Base-by-base conservation (phyloP, 2,888 invertebrate genomes). In the Caenorhabditis japonica region DNA sequence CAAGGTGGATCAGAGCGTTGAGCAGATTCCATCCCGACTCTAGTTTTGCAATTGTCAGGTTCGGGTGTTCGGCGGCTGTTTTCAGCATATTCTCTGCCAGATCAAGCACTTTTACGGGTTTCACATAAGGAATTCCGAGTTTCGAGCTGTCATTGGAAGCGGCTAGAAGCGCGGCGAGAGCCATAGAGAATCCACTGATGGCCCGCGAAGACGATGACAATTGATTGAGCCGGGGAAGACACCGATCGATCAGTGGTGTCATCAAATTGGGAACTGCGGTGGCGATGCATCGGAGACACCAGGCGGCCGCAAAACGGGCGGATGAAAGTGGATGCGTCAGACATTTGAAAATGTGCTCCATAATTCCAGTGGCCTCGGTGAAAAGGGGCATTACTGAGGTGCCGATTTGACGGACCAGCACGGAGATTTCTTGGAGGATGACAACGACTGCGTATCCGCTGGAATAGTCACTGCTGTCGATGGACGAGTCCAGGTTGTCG, bases 11-110 rank as follows among this genome's bases (percentile, higher is more conserved):
- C 58, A 99, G 94, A 59, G 97, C 93, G 34, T 96, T 96, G 82
- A 99, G 94, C 41, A 99, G 90, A 47, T 97, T 91, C 99, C 99
- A 99, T 27, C 97, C 97, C 34, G 97, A 96, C 88, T 95, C 95
- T 0, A 97, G 96, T 85, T 97, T 91, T 82, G 95, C 94, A 74
- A 96, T 91, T 0, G 97, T 96, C 61, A 99, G 91, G 53, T 97
- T 91, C 88, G 95, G 95, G 89, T 95, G 97, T 90, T 97, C 97
- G 84, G 94, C 94, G 0, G 99, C 97, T 74, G 96, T 95, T 75
- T 97, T 91, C 47, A 99, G 89, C 81, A 99, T 89, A 88, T 99
- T 97, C 90, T 99, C 97, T 0, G 97, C 99, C 5, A 95, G 94
- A 88, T 94, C 94, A 89, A 99, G 97, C 36, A 97, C 94, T 74